These are phyloP conservation scores for Pseudorasbora parva DNA, from an alignment of 2,113 vertebrate genomes.

Conservation along the genomic window DNA sequence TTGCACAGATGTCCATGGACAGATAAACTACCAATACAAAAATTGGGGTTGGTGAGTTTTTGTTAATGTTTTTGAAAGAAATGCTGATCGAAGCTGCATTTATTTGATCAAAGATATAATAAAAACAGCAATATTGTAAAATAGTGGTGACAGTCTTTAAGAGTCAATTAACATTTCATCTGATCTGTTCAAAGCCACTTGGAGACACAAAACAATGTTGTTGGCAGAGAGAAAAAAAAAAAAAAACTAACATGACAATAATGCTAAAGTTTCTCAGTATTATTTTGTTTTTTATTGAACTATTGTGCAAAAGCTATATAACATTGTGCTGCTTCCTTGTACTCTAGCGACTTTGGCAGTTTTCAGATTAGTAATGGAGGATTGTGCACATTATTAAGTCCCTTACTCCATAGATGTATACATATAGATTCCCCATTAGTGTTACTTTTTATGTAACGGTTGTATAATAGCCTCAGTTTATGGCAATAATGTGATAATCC, in stretches of 20 bases:
- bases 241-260: neutral
- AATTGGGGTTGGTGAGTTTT: neutral
- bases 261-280: neutral
- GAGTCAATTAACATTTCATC: neutral
- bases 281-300: neutral
- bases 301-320: neutral
- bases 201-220: neutral
- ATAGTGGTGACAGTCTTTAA: neutral
- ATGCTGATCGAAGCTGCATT: neutral
- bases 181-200: neutral
- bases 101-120: neutral
- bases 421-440: too few species aligned
- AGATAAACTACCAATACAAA: neutral
- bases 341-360: neutral
- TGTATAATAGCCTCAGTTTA: neutral
- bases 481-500: neutral
- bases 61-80: neutral
- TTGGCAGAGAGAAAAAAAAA: neutral
- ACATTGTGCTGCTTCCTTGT: neutral
- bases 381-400: neutral
- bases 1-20: neutral
- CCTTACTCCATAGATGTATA: too few species aligned
- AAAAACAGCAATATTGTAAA: neutral
- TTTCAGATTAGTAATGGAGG: neutral
- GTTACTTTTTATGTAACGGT: too few species aligned